Evolutionary conservation across 2,113 vertebrate species (phyloP), one percentile per base, ranked within the genome.

Genomic region (Grus americana): DNA sequence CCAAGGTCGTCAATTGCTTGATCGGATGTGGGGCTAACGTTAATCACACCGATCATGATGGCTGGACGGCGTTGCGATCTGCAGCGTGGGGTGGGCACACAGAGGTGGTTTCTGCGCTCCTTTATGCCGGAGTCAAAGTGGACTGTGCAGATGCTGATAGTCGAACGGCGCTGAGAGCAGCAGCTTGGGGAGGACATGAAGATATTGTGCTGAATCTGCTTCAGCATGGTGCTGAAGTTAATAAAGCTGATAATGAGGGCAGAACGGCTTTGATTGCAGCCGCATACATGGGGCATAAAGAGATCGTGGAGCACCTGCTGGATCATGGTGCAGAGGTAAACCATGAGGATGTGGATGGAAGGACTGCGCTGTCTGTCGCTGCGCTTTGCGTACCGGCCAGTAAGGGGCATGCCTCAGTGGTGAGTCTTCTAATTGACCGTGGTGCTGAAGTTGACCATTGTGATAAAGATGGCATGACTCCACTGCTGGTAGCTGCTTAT

Each of bases 401-500:
- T 46, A 99, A 99, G 96, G 99, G 99, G 4, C 99, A 99, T 3
- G 99, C 99, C 2, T 99, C 99, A 0, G 99, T 99, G 3, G 99
- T 99, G 21, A 99, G 99, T 95, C 98, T 99, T 30, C 96, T 99
- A 7, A 99, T 99, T 8, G 99, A 99, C 62, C 98, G 99, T 3
- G 99, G 99, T 4, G 99, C 99, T 12, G 99, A 99, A 76, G 99
- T 99, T 0, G 99, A 99, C 97, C 99, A 99, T 88, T 99, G 99
- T 15, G 99, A 99, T 93, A 99, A 99, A 93, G 99, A 99, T 8
- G 99, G 99, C 96, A 99, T 99, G 99, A 99, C 99, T 4, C 99
- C 99, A 0, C 98, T 99, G 88, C 98, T 99, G 30, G 99, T 99
- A 13, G 99, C 99, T 23, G 99, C 99, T 86, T 99, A 99, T 7